Conservation (phyloP, 2,113 vertebrate genomes). For the Meles meles region DNA sequence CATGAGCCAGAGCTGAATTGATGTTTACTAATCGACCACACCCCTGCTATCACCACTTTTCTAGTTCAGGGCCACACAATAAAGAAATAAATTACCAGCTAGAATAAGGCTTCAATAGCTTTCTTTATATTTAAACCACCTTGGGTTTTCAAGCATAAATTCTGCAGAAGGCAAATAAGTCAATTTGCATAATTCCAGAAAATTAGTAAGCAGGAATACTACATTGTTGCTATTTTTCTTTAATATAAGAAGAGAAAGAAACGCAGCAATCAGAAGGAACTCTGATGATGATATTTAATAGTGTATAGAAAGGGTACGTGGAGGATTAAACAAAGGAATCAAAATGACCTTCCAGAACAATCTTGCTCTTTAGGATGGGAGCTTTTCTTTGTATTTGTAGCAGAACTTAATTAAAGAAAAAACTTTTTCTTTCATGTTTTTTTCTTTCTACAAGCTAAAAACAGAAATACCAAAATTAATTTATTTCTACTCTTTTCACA, state of each 20-base stretch:
- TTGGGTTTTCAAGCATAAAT: not conserved
- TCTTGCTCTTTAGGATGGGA: not conserved
- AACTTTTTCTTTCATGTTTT: not conserved
- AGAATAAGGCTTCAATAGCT: not conserved
- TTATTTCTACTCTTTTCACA: not conserved
- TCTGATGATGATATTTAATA: not conserved
- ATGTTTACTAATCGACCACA: constrained; percentile 5
- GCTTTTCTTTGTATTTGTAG: not conserved
- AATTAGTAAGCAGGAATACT: not conserved
- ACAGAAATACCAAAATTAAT: not conserved
- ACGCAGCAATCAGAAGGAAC: not conserved
- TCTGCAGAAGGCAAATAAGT: not conserved
- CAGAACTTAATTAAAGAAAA: not conserved
- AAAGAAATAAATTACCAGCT: constrained; percentile 21
- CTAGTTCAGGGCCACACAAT: not conserved
- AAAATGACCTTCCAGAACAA: constrained; percentile 1
- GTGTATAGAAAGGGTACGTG: not conserved
- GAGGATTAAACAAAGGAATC: constrained; percentile 57
- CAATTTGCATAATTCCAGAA: not conserved
- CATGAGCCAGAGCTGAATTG: not conserved
- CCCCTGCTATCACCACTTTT: not conserved
- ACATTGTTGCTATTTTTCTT: not conserved
- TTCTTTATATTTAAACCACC: not conserved
- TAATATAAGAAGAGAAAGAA: not conserved
- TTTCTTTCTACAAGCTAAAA: constrained; percentile 21